Evolutionary conservation across 2,888 invertebrate genomes (phyloP).

Genomic region (Leucania comma): DNA sequence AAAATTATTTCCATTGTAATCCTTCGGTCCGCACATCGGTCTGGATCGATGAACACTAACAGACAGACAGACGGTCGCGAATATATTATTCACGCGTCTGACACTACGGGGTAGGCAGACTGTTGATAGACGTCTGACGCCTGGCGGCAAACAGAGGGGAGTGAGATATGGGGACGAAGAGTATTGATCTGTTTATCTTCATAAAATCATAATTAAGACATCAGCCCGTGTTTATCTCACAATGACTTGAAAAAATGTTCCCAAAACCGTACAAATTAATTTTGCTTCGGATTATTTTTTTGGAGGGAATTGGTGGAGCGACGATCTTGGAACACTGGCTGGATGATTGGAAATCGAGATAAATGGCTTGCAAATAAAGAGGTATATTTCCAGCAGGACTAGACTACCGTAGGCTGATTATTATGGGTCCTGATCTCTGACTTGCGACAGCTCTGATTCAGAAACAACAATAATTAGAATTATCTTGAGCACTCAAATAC

Average conservation of each 20-base stretch:
- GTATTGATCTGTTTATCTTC: slow-evolving; percentile 23
- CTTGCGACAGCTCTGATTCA: no score
- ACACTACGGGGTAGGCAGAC: slow-evolving; percentile 33
- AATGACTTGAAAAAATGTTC: neutral
- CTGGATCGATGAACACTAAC: slow-evolving; percentile 51
- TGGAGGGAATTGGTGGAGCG: no score
- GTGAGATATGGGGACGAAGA: slow-evolving; percentile 20
- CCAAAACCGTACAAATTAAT: neutral
- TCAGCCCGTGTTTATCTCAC: neutral
- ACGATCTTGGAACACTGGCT: no score
- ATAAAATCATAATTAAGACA: slow-evolving; percentile 11
- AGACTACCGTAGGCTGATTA: no score
- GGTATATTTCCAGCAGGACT: no score
- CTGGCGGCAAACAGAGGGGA: slow-evolving; percentile 43
- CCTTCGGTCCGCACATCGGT: slow-evolving; percentile 7
- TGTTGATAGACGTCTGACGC: slow-evolving; percentile 48
- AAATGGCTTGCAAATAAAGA: no score
- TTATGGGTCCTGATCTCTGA: no score
- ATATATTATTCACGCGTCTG: slow-evolving; percentile 58
- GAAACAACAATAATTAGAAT: neutral
- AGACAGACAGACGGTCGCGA: slow-evolving; percentile 48
- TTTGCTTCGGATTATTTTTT: neutral
- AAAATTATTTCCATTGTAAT: slow-evolving; percentile 12
- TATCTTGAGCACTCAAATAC: neutral
- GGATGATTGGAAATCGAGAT: no score